Percentiles rank a stretch among this genome's conserved stretches.
Conservation (phyloP, 2,888 invertebrate species). For the Amphipyra tragopoginis region DNA sequence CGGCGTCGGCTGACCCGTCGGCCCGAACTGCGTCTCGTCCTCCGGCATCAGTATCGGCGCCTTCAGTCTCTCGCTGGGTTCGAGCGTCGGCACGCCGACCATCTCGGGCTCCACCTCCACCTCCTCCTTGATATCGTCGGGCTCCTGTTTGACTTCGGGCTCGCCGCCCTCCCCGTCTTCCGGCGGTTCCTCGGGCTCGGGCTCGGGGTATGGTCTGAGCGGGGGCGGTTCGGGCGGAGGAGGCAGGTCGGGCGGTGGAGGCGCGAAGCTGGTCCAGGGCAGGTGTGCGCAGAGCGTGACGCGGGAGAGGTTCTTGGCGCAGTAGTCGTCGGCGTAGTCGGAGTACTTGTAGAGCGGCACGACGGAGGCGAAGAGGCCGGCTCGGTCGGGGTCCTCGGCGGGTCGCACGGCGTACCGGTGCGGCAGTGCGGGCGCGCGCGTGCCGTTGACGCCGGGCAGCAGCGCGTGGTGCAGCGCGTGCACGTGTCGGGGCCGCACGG, state of each 20-base stretch:
- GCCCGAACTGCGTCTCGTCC: constrained; percentile 67
- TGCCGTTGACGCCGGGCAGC: constrained; percentile 91
- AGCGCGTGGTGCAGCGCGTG: constrained; percentile 87
- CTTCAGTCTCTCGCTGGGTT: constrained; percentile 80
- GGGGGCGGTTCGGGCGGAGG: constrained; percentile 79
- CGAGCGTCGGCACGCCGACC: constrained; percentile 58
- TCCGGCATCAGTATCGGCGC: constrained; percentile 73
- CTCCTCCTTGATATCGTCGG: constrained; percentile 45
- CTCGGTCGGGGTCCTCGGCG: constrained; percentile 67
- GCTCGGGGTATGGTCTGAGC: constrained; percentile 75
- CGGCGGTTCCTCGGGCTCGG: constrained; percentile 65
- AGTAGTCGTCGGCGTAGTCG: constrained; percentile 86
- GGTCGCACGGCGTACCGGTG: constrained; percentile 82
- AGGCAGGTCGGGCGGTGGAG: constrained; percentile 77
- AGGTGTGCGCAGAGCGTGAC: constrained; percentile 77
- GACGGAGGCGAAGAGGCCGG: constrained; percentile 81
- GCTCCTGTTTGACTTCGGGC: constrained; percentile 39
- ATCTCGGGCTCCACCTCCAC: constrained; percentile 52
- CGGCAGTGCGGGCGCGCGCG: constrained; percentile 81
- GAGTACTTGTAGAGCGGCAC: constrained; percentile 86
- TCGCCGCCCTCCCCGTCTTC: constrained; percentile 22
- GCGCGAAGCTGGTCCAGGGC: constrained; percentile 82
- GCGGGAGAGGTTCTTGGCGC: constrained; percentile 80
- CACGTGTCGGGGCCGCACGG: constrained; percentile 86
- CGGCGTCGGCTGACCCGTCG: constrained; percentile 43